Evolutionary conservation across 2,113 vertebrate species (phyloP).

Genomic region (Tursiops truncatus): DNA sequence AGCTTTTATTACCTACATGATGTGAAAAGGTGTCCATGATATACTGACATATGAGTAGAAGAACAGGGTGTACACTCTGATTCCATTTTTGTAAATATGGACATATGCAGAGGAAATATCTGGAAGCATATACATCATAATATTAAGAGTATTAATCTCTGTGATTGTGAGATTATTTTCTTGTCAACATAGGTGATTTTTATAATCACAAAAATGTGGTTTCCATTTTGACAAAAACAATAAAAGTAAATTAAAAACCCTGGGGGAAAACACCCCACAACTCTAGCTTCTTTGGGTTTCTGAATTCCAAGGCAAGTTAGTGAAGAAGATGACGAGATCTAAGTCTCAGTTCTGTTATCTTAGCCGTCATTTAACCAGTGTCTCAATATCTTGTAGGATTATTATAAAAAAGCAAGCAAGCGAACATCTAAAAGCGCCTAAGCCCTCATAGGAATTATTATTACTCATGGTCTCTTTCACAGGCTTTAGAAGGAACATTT

Average conservation of each 20-base stretch:
- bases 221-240: background rate
- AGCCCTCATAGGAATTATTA: background rate
- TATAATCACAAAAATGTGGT: background rate
- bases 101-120: background rate
- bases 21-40: background rate
- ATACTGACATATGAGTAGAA: background rate
- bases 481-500: background rate
- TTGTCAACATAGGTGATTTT: background rate
- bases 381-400: background rate
- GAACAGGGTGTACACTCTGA: background rate
- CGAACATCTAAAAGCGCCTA: background rate
- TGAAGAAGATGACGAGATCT: background rate
- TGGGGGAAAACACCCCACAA: background rate
- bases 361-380: background rate
- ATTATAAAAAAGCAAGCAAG: background rate
- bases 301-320: background rate
- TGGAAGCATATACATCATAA: background rate
- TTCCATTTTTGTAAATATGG: background rate
- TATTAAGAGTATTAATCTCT: background rate
- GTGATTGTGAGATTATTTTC: background rate
- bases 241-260: background rate
- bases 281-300: conserved; percentile 8
- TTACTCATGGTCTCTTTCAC: background rate
- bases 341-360: background rate
- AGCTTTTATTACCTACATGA: background rate